phyloP scores from a whole-genome alignment of 2,113 vertebrate species.

The Arenaria interpres region DNA sequence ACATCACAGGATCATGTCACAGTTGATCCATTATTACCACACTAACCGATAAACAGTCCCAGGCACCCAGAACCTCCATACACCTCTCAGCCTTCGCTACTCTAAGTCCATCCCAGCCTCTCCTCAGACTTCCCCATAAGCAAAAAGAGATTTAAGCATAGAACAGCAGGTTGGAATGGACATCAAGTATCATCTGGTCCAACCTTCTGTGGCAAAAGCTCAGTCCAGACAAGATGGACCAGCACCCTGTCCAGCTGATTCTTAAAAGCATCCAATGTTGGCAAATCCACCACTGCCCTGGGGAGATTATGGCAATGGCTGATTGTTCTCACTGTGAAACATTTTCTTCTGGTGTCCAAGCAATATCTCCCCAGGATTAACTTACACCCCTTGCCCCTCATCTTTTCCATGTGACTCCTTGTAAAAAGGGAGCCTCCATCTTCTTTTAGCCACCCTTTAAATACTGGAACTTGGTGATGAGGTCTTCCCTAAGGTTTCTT shows the following conservation, averaged over 20 bases:
- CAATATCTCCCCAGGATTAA: neutral
- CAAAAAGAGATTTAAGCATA: neutral
- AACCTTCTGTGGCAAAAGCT: neutral
- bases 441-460: neutral
- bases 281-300: neutral
- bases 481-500: neutral
- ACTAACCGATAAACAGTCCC: neutral
- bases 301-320: neutral
- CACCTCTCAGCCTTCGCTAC: neutral
- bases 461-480: neutral
- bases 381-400: neutral
- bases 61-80: neutral
- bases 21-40: neutral
- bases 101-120: neutral
- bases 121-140: neutral
- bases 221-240: neutral
- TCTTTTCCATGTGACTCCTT: neutral
- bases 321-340: neutral
- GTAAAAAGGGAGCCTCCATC: neutral
- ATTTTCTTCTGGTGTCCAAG: neutral
- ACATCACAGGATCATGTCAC: neutral
- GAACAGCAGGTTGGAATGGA: neutral
- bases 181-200: neutral
- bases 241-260: neutral
- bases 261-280: neutral